A percentile compares a stretch with the other conserved stretches of the same genome.
These are phyloP conservation scores for Bucorvus abyssinicus DNA, from an alignment of 2,797 vertebrate genomes.

Conservation along the genomic window DNA sequence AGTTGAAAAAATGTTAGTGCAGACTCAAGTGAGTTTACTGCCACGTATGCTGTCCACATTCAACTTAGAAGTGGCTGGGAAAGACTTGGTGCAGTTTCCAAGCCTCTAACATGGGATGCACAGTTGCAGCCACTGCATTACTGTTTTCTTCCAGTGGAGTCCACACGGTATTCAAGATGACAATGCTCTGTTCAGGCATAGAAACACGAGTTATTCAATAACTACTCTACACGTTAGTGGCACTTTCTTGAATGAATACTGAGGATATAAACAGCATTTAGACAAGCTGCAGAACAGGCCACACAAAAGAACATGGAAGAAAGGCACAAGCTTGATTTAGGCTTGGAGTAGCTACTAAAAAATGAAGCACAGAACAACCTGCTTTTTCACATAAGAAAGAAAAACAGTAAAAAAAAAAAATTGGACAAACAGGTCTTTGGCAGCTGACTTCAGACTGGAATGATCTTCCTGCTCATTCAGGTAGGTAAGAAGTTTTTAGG, in stretches of 20 bases:
- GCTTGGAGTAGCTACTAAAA: not conserved
- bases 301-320: not conserved
- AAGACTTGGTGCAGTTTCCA: not conserved
- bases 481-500: not conserved
- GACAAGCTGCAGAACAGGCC: not conserved
- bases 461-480: not conserved
- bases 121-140: not conserved
- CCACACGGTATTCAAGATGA: not conserved
- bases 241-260: not conserved
- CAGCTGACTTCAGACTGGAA: not conserved
- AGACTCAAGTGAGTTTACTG: not conserved
- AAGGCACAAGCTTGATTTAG: not conserved
- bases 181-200: not conserved
- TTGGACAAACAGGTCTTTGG: not conserved
- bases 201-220: not conserved
- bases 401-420: not conserved
- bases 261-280: not conserved
- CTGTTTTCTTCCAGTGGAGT: accelerated
- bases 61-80: not conserved
- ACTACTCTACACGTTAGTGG: not conserved
- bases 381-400: not conserved
- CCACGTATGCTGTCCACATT: not conserved
- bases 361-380: not conserved
- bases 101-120: not conserved
- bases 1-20: not conserved